Percentiles rank a stretch among this genome's conserved stretches.
Conservation (phyloP, 2,113 vertebrate genomes). For the Willisornis vidua region DNA sequence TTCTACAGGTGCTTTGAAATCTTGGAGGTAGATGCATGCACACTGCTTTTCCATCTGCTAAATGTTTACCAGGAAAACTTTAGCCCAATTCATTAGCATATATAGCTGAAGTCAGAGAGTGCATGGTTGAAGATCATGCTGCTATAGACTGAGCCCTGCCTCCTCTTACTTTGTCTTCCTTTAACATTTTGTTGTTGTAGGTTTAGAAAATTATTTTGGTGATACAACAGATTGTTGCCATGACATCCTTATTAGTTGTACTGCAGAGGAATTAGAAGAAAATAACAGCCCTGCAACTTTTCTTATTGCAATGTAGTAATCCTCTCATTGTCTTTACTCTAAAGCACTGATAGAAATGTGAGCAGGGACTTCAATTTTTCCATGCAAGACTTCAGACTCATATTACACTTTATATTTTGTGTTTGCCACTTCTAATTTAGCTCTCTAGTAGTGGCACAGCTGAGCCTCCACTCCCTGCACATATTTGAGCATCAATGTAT, state of each 20-base stretch:
- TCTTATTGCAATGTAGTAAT: neutral
- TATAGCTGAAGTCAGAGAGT: neutral
- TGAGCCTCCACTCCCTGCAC: neutral
- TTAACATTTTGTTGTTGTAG: neutral
- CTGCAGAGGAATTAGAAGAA: neutral
- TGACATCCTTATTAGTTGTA: neutral
- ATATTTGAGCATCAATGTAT: neutral
- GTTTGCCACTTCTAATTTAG: neutral
- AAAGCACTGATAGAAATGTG: neutral
- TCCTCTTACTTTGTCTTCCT: neutral
- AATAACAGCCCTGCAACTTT: neutral
- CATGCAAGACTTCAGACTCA: neutral
- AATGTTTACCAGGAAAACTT: neutral
- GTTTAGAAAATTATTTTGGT: neutral
- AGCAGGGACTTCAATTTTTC: neutral
- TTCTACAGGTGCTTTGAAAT: neutral
- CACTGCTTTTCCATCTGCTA: neutral
- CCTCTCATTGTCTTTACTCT: neutral
- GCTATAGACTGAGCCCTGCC: neutral
- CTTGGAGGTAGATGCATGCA: neutral
- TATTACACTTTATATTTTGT: neutral
- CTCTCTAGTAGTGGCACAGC: neutral
- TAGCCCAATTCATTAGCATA: neutral
- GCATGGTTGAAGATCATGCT: neutral
- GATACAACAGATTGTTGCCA: neutral